A percentile compares a stretch with the other conserved stretches of the same genome.
These are phyloP conservation scores for Vulpes lagopus DNA, from an alignment of 2,113 vertebrate genomes.

Conservation along the genomic window DNA sequence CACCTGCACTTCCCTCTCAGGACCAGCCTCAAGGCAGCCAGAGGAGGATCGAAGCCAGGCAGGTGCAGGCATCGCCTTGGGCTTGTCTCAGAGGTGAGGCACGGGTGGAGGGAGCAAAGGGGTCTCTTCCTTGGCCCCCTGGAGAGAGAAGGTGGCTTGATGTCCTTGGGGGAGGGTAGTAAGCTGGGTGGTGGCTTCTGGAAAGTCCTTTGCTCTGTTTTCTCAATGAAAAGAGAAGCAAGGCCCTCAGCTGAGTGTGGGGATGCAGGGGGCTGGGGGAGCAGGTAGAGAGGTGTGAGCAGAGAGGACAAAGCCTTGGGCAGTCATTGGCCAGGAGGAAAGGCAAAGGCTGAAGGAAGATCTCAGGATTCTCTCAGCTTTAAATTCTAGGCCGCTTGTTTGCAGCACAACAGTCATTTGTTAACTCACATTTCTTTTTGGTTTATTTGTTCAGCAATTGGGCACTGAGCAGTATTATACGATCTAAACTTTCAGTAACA, in stretches of 20 bases:
- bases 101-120: neutral
- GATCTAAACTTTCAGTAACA: neutral
- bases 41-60: neutral
- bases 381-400: neutral
- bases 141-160: neutral
- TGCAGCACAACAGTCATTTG: neutral
- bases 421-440: neutral
- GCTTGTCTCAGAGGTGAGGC: neutral
- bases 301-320: neutral
- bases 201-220: neutral
- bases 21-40: neutral
- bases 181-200: neutral
- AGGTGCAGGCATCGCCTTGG: neutral
- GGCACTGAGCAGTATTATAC: neutral
- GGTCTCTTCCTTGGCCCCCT: neutral
- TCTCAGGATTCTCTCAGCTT: neutral
- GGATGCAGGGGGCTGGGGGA: neutral
- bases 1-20: neutral
- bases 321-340: rapidly evolving
- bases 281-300: neutral
- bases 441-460: neutral
- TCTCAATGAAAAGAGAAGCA: neutral
- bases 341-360: neutral
- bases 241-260: neutral
- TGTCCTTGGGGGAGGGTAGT: too few relatives aligned